These are phyloP conservation scores for Leptodactylus fallax DNA, from an alignment of 2,797 vertebrate genomes.

Conservation along the genomic window DNA sequence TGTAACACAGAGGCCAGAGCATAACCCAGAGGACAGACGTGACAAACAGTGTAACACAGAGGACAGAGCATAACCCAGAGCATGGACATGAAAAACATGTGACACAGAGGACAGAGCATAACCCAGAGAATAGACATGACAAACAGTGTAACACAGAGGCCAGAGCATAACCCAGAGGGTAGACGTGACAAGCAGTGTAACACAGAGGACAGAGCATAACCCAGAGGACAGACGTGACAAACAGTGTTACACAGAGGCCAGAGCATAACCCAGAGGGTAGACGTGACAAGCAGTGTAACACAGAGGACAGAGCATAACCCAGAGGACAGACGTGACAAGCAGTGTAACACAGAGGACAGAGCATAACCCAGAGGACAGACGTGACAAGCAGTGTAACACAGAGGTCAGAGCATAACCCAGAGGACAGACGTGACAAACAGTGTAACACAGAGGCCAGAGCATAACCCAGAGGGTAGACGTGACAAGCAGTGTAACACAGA, in stretches of 20 bases:
- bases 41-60: too few species aligned
- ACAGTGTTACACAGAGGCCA: too few species aligned
- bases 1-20: not conserved
- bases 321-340: too few species aligned
- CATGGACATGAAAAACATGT: too few species aligned
- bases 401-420: not conserved
- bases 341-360: too few species aligned
- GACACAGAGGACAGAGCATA: not conserved
- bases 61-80: not conserved
- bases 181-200: too few species aligned
- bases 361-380: not conserved
- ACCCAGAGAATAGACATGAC: not conserved
- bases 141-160: too few species aligned
- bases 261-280: not conserved
- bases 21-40: not conserved
- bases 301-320: not conserved
- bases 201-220: not conserved
- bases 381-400: too few species aligned
- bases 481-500: too few species aligned
- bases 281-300: too few species aligned
- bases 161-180: not conserved
- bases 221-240: not conserved
- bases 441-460: not conserved
- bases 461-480: not conserved
- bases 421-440: too few species aligned